Conservation (phyloP, 2,113 vertebrate species). For the Addax nasomaculatus region DNA sequence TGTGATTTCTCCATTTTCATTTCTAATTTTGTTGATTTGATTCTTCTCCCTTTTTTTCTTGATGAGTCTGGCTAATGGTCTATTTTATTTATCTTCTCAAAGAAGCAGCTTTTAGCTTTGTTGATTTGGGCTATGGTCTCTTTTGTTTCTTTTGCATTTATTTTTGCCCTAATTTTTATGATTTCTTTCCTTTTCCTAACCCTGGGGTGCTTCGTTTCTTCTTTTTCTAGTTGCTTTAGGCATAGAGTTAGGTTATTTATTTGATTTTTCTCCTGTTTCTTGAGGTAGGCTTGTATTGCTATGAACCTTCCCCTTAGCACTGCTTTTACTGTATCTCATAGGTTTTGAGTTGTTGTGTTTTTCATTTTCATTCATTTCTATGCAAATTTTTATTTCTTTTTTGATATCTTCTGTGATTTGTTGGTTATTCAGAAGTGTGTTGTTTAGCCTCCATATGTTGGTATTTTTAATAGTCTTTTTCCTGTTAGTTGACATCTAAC, state of each 20-base stretch:
- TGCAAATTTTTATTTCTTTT: not conserved
- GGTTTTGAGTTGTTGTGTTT: not conserved
- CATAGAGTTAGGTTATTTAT: not conserved
- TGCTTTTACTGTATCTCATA: not conserved
- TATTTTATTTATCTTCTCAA: not conserved
- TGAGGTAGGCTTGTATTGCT: not conserved
- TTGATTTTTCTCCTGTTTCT: not conserved
- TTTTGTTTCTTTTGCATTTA: not conserved
- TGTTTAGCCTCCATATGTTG: not conserved
- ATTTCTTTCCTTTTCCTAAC: not conserved
- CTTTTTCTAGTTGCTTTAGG: not conserved
- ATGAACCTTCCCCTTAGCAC: not conserved
- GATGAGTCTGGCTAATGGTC: not conserved
- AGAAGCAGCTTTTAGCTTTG: not conserved
- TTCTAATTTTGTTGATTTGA: not conserved
- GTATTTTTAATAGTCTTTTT: not conserved
- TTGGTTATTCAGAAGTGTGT: not conserved
- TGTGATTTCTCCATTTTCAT: not conserved
- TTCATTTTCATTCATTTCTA: not conserved
- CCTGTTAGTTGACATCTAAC: not conserved
- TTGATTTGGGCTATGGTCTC: not conserved
- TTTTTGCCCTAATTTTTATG: not conserved
- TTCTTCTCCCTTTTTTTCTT: not conserved
- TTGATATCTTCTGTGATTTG: not conserved
- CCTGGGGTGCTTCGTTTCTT: not conserved